A percentile compares a stretch with the other conserved stretches of the same genome.
Conservation (phyloP, 2,797 vertebrate genomes). For the Pachyuromys duprasi region DNA sequence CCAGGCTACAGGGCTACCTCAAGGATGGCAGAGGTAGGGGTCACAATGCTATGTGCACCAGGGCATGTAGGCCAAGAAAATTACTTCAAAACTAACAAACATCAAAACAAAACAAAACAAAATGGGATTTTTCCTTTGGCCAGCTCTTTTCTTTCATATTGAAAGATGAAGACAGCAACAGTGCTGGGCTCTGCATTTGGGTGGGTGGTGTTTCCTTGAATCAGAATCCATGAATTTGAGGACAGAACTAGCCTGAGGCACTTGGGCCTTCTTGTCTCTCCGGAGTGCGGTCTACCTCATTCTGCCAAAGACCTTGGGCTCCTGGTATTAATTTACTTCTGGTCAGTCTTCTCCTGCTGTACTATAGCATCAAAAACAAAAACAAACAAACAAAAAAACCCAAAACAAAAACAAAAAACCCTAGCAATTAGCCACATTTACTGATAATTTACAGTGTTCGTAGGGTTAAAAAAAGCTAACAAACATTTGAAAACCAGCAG, state of each 20-base stretch:
- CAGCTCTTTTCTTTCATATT: conserved; percentile 59
- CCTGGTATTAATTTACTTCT: not conserved
- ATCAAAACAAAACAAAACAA: not conserved
- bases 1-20: too few species aligned
- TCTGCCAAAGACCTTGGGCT: conserved; percentile 42
- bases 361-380: not conserved
- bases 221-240: conserved; percentile 55
- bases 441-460: not conserved
- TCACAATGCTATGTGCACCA: too few species aligned
- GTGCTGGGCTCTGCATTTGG: not conserved
- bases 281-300: conserved; percentile 67
- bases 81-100: not conserved
- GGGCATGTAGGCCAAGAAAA: not conserved
- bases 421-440: not conserved
- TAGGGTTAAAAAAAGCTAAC: not conserved
- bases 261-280: conserved; percentile 56
- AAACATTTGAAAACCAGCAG: not conserved
- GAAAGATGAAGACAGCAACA: conserved; percentile 60
- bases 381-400: not conserved
- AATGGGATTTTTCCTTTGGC: conserved; percentile 64
- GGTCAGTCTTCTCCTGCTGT: not conserved
- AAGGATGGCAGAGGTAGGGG: too few species aligned
- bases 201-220: conserved; percentile 33
- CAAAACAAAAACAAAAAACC: not conserved
- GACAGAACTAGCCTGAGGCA: conserved; percentile 50